These are phyloP conservation scores for Emydocephalus ijimae DNA, from an alignment of 2,113 vertebrate species.

Conservation along the genomic window DNA sequence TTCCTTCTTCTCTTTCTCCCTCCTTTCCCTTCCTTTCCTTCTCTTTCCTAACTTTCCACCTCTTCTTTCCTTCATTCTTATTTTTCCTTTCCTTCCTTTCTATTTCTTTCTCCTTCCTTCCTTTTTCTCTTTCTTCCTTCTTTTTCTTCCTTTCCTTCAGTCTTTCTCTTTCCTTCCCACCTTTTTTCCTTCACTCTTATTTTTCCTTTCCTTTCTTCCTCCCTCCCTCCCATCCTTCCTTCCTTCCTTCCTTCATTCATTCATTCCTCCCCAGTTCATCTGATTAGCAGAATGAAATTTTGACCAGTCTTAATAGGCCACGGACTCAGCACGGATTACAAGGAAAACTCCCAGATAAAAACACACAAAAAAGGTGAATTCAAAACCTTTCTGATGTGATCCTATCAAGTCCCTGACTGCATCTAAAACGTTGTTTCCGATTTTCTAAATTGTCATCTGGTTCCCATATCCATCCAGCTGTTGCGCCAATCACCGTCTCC, in stretches of 20 bases:
- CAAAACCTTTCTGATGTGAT: constrained; percentile 55
- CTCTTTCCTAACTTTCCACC: too few relatives aligned
- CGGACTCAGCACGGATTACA: constrained; percentile 60
- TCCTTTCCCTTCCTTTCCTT: too few relatives aligned
- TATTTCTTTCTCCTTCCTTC: too few relatives aligned
- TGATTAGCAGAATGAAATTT: constrained; percentile 45
- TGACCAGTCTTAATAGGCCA: constrained; percentile 26
- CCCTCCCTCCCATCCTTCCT: constrained; percentile 25
- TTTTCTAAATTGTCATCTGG: constrained; percentile 62
- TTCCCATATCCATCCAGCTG: constrained; percentile 52
- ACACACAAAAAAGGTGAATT: constrained; percentile 34
- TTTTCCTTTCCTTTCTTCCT: not conserved
- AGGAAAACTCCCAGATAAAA: constrained; percentile 44
- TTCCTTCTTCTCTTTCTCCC: too few relatives aligned
- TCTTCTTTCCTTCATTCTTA: too few relatives aligned
- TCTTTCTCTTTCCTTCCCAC: not conserved
- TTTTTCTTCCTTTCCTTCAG: too few relatives aligned
- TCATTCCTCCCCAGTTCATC: not conserved
- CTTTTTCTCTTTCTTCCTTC: too few relatives aligned
- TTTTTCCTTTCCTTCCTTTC: too few relatives aligned
- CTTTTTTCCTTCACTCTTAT: constrained; percentile 23
- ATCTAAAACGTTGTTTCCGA: constrained; percentile 52
- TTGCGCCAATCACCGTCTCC: not conserved
- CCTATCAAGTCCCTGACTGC: constrained; percentile 39
- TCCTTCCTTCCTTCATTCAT: not conserved